These are phyloP conservation scores for Oryzias celebensis DNA, from an alignment of 2,113 vertebrate species.

Conservation along the genomic window DNA sequence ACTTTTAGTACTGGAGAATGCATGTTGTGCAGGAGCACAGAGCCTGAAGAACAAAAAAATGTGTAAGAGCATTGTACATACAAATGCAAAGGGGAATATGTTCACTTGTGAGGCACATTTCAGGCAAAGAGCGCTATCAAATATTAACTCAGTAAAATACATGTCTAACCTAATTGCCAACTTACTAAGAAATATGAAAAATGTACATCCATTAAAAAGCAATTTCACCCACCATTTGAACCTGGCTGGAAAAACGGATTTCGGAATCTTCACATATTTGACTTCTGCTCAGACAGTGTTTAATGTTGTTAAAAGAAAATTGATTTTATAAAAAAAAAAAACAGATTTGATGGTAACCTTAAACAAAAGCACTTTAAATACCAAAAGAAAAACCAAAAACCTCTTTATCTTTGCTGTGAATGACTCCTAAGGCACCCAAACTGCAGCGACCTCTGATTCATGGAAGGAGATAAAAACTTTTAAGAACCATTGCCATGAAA, in stretches of 20 bases:
- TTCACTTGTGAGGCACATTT: slow-evolving; percentile 12
- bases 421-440: no score
- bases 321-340: no score
- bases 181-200: slow-evolving; percentile 18
- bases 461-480: no score
- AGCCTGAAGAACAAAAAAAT: not conserved
- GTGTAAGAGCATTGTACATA: not conserved
- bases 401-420: no score
- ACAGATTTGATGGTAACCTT: no score
- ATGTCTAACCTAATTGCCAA: slow-evolving; percentile 13
- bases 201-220: slow-evolving; percentile 7
- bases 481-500: no score
- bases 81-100: slow-evolving; percentile 1
- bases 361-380: not conserved
- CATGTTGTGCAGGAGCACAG: slow-evolving; percentile 4
- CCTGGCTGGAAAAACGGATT: not conserved
- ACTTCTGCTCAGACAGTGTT: not conserved
- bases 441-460: no score
- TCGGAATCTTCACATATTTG: not conserved
- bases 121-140: slow-evolving; percentile 8
- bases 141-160: slow-evolving; percentile 10
- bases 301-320: no score
- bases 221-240: slow-evolving; percentile 7
- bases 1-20: not conserved
- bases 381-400: no score